phyloP scores from a whole-genome alignment of 2,888 invertebrate species.

The Apodemia mormo region DNA sequence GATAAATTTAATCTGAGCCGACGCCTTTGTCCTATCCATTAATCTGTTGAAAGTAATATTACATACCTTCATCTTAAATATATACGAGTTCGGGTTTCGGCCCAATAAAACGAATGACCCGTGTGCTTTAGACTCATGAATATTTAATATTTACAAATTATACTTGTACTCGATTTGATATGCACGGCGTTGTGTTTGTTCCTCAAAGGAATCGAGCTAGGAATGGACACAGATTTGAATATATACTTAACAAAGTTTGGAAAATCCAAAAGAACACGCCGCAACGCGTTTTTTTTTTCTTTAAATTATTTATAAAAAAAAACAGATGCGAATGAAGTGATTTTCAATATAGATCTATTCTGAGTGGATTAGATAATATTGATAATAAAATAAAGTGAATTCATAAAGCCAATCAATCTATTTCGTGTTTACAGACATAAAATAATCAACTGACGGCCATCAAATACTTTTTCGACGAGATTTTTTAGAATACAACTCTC shows the following conservation, averaged over 20 bases:
- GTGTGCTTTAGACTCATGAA: conserved; percentile 72
- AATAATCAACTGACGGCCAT: too few species aligned
- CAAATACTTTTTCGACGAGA: too few species aligned
- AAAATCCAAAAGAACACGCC: too few species aligned
- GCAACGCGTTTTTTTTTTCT: too few species aligned
- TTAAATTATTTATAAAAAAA: too few species aligned
- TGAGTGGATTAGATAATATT: too few species aligned
- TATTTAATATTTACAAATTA: conserved; percentile 81
- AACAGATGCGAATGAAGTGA: too few species aligned
- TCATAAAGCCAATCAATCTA: too few species aligned
- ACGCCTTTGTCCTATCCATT: conserved; percentile 50
- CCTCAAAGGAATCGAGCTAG: not conserved
- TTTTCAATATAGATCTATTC: too few species aligned
- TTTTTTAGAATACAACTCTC: too few species aligned
- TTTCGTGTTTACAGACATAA: too few species aligned
- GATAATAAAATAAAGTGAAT: too few species aligned
- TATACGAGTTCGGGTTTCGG: conserved; percentile 62
- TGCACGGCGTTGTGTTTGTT: not conserved
- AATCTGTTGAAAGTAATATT: conserved; percentile 48
- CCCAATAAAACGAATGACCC: conserved; percentile 74
- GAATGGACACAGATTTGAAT: not conserved
- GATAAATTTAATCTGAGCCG: conserved; percentile 50
- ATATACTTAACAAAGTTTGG: not conserved
- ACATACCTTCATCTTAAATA: conserved; percentile 72
- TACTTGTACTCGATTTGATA: conserved; percentile 31